A percentile compares a stretch with the other conserved stretches of the same genome.
Conservation (phyloP, 2,888 invertebrate genomes). For the Synanthedon andrenaeformis region DNA sequence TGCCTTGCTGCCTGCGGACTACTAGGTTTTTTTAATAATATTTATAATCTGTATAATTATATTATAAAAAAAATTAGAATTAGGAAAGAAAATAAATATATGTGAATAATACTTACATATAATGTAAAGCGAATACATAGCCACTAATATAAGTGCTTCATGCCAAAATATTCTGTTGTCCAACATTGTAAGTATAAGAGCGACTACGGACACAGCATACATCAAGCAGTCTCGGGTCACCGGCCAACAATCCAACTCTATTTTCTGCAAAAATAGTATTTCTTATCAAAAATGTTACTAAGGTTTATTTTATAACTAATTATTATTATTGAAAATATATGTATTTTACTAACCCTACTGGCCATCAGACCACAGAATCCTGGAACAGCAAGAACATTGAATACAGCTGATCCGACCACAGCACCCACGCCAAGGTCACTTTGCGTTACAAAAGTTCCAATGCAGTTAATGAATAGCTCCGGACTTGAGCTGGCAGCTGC, state of each 20-base stretch:
- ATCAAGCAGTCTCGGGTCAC: conserved; percentile 80
- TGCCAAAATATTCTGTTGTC: conserved; percentile 82
- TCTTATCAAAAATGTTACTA: not conserved
- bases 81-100: no score
- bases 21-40: no score
- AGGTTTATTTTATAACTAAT: no score
- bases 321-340: no score
- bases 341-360: conserved; percentile 47
- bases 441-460: conserved; percentile 83
- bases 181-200: conserved; percentile 75
- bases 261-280: conserved; percentile 51
- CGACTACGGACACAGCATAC: conserved; percentile 78
- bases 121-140: conserved; percentile 79
- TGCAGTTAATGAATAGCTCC: conserved; percentile 86
- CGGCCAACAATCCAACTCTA: conserved; percentile 82
- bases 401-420: conserved; percentile 82
- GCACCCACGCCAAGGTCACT: conserved; percentile 83
- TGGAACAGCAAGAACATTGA: conserved; percentile 81
- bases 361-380: conserved; percentile 79
- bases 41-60: no score
- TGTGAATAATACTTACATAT: conserved; percentile 59
- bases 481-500: conserved; percentile 89
- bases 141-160: conserved; percentile 78
- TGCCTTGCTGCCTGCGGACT: no score
- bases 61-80: no score